Conservation (phyloP, 2,113 vertebrate species). For the Ictidomys tridecemlineatus region DNA sequence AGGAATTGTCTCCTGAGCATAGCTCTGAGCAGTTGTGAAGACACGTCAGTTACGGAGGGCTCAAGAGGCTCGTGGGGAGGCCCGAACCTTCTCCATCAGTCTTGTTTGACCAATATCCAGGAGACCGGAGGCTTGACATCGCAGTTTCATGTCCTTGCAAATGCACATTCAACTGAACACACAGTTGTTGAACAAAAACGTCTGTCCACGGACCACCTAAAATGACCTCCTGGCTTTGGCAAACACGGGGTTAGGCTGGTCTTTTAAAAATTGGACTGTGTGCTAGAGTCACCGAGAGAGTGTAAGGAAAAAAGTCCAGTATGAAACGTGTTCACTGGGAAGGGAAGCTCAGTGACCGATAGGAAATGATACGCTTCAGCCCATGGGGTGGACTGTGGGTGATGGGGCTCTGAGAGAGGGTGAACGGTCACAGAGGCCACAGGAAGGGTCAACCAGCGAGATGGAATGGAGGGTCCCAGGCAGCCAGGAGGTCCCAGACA, state of each 20-base stretch:
- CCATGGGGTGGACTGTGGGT: background rate
- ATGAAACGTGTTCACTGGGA: background rate
- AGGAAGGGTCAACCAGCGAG: background rate
- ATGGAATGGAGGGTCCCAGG: background rate
- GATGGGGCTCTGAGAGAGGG: background rate
- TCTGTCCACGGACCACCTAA: background rate
- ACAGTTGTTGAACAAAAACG: background rate
- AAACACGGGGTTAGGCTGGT: background rate
- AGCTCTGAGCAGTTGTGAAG: background rate
- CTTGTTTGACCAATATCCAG: background rate
- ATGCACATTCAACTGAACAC: background rate
- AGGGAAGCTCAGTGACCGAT: background rate
- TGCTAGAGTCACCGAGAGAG: background rate
- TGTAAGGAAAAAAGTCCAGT: background rate
- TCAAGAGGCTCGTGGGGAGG: background rate
- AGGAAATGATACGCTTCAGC: background rate
- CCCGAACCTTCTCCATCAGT: too few relatives aligned
- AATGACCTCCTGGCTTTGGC: background rate
- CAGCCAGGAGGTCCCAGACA: too few relatives aligned
- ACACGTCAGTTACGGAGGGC: background rate
- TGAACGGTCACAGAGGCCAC: background rate
- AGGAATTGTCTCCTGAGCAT: background rate
- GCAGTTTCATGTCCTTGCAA: background rate
- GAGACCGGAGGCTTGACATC: background rate
- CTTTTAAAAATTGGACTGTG: background rate